Base-by-base conservation (phyloP, 2,888 invertebrate species). In the Luperina nickerlii region DNA sequence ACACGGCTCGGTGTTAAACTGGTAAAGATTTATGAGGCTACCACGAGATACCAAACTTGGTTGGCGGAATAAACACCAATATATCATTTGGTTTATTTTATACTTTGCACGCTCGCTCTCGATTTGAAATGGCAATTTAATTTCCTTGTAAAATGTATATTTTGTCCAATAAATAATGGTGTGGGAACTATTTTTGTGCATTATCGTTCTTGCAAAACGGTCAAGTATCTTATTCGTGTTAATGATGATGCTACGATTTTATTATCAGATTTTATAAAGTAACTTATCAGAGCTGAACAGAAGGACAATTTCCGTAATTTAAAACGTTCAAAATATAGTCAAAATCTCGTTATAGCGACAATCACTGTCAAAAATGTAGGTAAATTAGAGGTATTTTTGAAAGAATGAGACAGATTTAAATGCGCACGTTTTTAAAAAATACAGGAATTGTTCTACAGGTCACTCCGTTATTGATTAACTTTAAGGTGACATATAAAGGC, bases 21-120 rank as follows among this genome's bases (percentile, higher is more conserved):
- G 66, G 68, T 70, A 1, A 76, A 73, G 45, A 88, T 88, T 88
- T 88, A 88, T 85, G 85, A 81, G 77, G 72, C 48, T 42, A 78
- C 62, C 75, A 80, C 67, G 72, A 84, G 78, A 79, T 80, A 88
- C 87, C 81, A 83, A 88, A 88, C 78, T 87, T 87, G 77, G 79
- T 77, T 77, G 54, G 78, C 74, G 76, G 79, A 88, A 88, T 88
- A 88, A 88, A 88, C 77, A 82, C 62, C 69, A 81, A 77, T 88
- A 77, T 80, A 84, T 88, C 88, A 88, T 84, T 81, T 83, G 81
- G 77, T 84, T 86, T 87, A 79, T 84, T 86, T 87, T 82, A 87
- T 83, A 81, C 81, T 84, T 76, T 74, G 66, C 84, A 42, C 76
- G 75, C 72, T 48, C 69, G 76, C 77, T 63, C 54, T 67, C 85